Conservation (phyloP, 2,888 invertebrate species). For the Hirtodrosophila trivittata region DNA sequence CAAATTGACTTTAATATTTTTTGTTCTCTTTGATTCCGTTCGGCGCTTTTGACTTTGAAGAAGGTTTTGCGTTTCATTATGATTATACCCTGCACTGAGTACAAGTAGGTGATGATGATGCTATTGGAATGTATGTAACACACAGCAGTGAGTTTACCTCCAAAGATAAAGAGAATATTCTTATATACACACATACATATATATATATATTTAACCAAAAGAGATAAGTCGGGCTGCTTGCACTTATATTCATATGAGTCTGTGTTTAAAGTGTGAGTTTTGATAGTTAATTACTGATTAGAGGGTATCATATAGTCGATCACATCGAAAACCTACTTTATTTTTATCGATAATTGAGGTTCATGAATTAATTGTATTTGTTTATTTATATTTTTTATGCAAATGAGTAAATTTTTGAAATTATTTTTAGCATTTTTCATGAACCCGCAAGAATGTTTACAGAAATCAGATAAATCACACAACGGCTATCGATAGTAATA, state of each 20-base stretch:
- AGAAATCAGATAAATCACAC: no score
- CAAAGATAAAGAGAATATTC: no score
- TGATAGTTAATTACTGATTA: slow-evolving; percentile 26
- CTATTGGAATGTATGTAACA: no score
- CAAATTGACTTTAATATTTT: slow-evolving; percentile 80
- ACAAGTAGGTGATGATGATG: slow-evolving; percentile 2
- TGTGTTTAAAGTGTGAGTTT: no score
- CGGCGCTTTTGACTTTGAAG: slow-evolving; percentile 41
- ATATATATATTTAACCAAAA: no score
- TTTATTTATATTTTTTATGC: slow-evolving; percentile 40
- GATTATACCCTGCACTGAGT: slow-evolving; percentile 32
- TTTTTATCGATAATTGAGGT: slow-evolving; percentile 48
- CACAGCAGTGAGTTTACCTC: no score
- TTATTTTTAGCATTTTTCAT: background rate
- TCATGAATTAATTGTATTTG: slow-evolving; percentile 32
- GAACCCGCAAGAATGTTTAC: slow-evolving; percentile 6
- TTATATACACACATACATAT: no score
- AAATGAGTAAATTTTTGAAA: slow-evolving; percentile 14
- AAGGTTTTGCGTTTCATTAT: slow-evolving; percentile 49
- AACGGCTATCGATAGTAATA: no score
- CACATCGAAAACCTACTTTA: slow-evolving; percentile 15
- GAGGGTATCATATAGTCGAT: slow-evolving; percentile 2
- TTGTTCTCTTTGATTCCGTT: slow-evolving; percentile 38
- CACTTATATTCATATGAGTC: no score
- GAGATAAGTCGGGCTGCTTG: no score